A percentile compares a stretch with the other conserved stretches of the same genome.
Conservation (phyloP, 2,113 vertebrate species). For the Pantherophis guttatus region DNA sequence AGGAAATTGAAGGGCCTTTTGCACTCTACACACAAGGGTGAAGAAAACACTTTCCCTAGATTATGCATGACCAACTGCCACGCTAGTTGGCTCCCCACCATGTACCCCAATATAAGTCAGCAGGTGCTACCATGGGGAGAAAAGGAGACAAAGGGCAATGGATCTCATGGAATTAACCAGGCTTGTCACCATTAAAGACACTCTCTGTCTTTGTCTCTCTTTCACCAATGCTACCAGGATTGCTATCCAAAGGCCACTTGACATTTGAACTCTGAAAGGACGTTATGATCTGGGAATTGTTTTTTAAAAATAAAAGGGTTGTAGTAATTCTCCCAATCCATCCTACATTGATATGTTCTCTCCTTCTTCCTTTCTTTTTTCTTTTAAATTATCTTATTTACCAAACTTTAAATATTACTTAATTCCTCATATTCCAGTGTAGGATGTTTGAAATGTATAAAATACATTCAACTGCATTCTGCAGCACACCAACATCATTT, state of each 20-base stretch:
- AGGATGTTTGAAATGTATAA: not conserved
- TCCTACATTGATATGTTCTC: rapidly evolving
- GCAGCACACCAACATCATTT: not conserved
- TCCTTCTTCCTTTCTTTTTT: not conserved
- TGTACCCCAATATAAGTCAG: constrained; percentile 38
- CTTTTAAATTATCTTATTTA: not conserved
- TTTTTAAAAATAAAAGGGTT: constrained; percentile 55
- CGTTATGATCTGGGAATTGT: constrained; percentile 50
- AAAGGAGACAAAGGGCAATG: constrained; percentile 52
- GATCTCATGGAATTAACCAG: constrained; percentile 59
- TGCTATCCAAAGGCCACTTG: constrained; percentile 43
- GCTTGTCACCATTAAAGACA: constrained; percentile 56
- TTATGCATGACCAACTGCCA: constrained; percentile 44
- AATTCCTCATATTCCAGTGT: not conserved
- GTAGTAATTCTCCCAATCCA: constrained; percentile 41
- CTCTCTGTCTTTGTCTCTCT: not conserved
- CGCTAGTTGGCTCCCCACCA: constrained; percentile 17
- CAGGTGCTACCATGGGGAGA: constrained; percentile 43
- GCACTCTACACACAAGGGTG: constrained; percentile 41
- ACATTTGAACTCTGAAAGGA: constrained; percentile 61
- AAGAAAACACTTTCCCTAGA: constrained; percentile 39
- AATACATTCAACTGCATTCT: not conserved
- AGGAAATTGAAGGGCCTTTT: constrained; percentile 52
- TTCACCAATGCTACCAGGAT: constrained; percentile 34
- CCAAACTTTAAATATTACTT: not conserved